phyloP scores from a whole-genome alignment of 1,140 invertebrate species.

The Gyrodactylus salaris region DNA sequence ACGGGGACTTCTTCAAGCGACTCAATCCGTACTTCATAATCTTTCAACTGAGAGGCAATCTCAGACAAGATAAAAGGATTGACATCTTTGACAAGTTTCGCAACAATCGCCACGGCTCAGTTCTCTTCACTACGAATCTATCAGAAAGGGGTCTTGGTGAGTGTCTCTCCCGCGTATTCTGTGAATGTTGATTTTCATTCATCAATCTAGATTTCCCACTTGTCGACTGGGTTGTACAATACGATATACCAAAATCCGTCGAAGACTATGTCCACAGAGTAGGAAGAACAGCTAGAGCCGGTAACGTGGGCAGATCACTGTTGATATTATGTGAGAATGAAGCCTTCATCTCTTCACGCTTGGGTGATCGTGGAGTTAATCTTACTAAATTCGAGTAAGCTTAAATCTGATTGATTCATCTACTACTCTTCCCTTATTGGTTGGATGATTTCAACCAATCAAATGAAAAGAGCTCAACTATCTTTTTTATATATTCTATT shows the following conservation, averaged over 20 bases:
- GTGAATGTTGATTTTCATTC: slow-evolving; percentile 7
- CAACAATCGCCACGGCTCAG: background rate
- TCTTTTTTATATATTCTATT: too few species aligned
- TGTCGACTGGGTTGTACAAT: slow-evolving; percentile 83
- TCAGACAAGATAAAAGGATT: background rate
- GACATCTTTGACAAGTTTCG: background rate
- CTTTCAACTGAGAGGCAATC: slow-evolving; percentile 10
- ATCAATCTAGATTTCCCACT: slow-evolving; percentile 48
- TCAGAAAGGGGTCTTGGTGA: background rate
- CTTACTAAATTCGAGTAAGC: background rate
- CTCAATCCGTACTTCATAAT: slow-evolving; percentile 36
- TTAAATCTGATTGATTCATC: too few species aligned
- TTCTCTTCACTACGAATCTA: background rate
- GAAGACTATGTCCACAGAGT: slow-evolving; percentile 81
- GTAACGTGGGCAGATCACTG: slow-evolving; percentile 32
- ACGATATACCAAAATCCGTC: slow-evolving; percentile 77
- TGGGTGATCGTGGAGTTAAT: background rate
- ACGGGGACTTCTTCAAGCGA: slow-evolving; percentile 6
- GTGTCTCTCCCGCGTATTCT: background rate
- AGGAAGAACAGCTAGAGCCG: slow-evolving; percentile 59
- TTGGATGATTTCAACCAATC: too few species aligned
- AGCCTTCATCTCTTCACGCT: background rate
- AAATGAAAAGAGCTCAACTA: too few species aligned
- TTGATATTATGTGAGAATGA: background rate
- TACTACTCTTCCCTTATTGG: too few species aligned